Base-by-base conservation (phyloP, 2,113 vertebrate genomes). In the Cervus canadensis region DNA sequence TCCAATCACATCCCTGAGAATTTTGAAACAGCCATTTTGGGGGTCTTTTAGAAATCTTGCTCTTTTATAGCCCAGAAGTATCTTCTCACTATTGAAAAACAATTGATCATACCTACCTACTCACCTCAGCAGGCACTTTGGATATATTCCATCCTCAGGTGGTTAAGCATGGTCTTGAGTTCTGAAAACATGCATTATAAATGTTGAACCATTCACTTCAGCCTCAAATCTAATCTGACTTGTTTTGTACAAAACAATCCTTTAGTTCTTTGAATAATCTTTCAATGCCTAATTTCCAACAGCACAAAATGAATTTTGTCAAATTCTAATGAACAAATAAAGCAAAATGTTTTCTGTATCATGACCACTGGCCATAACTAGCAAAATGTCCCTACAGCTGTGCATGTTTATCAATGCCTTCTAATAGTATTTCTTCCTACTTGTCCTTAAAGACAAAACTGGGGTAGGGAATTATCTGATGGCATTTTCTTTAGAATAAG, bases 391-490 rank as follows among this genome's bases (percentile, higher is more conserved):
- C 99, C 98, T 98, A 99, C 96, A 99, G 99, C 60, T 99, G 98
- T 64, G 98, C 98, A 98, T 99, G 98, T 98, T 99, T 99, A 98
- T 99, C 98, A 95, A 98, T 98, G 57, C 98, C 98, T 88, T 99
- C 98, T 96, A 99, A 88, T 93, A 98, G 98, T 48, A 99, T 88
- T 98, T 99, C 98, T 97, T 99, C 99, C 98, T 99, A 99, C 95
- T 99, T 99, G 98, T 99, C 99, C 98, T 99, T 99, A 97, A 99
- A 99, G 84, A 98, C 98, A 96, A 99, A 99, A 97, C 99, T 99
- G 95, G 98, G 11, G 98, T 99, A 91, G 98, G 98, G 94, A 99
- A 99, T 97, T 99, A 99, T 96, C 98, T 98, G 95, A 99, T 99
- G 95, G 98, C 98, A 54, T 99, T 99, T 84, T 98, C 97, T 97